A percentile compares a stretch with the other conserved stretches of the same genome.
These are phyloP conservation scores for Larimichthys polyactis DNA, from an alignment of 2,113 vertebrate species.

Conservation along the genomic window DNA sequence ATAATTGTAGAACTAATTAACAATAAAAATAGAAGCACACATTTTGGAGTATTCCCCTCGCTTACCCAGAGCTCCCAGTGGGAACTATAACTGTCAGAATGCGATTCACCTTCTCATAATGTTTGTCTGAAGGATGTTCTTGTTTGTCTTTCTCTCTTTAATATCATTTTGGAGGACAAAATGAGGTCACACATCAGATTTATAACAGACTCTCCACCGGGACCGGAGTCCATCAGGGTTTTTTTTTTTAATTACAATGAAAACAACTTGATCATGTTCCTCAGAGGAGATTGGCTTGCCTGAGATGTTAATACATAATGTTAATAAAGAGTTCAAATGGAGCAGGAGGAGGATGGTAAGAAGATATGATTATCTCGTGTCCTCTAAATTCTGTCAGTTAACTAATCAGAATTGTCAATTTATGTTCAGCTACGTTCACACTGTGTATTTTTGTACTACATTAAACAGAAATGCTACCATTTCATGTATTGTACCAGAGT, in stretches of 20 bases:
- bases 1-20: conserved; percentile 47
- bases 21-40: conserved; percentile 49
- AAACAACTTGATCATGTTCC: conserved; percentile 30
- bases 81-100: conserved; percentile 33
- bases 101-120: conserved; percentile 33
- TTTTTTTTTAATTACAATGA: conserved; percentile 35
- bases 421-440: not conserved
- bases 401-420: not conserved
- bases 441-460: not conserved
- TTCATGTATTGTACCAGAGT: not conserved
- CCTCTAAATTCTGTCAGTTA: not conserved
- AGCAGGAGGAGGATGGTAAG: conserved; percentile 1
- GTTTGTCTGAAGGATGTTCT: conserved; percentile 15
- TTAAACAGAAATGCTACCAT: not conserved
- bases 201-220: conserved; percentile 33
- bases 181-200: conserved; percentile 57
- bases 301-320: conserved; percentile 8
- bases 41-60: conserved; percentile 32
- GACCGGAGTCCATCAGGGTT: conserved; percentile 36
- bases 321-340: conserved; percentile 29
- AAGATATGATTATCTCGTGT: not conserved
- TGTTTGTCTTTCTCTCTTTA: conserved; percentile 19
- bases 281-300: conserved; percentile 3
- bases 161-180: conserved; percentile 53
- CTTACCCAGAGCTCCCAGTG: conserved; percentile 9